Conservation (phyloP, 1,140 invertebrate species). For the Drosophila paulistorum region DNA sequence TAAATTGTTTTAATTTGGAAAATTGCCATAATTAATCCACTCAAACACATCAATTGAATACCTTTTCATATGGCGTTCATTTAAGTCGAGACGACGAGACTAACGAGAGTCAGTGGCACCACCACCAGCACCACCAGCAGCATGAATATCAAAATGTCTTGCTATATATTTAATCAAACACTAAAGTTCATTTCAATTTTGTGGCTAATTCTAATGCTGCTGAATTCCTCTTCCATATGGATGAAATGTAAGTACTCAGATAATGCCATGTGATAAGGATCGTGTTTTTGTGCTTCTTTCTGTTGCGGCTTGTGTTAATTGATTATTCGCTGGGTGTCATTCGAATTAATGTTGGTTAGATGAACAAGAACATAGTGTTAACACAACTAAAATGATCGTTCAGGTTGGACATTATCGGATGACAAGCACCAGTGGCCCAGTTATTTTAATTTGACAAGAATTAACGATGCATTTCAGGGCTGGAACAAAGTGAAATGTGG, state of each 20-base stretch:
- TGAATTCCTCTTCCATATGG: not conserved
- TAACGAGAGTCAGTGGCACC: conserved; percentile 35
- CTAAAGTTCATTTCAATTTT: not conserved
- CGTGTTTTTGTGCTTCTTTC: conserved; percentile 16
- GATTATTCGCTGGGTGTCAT: conserved; percentile 22
- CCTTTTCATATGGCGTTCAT: conserved; percentile 16
- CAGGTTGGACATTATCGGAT: conserved; percentile 50
- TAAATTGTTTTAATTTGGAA: conserved; percentile 56
- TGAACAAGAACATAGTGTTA: conserved; percentile 51
- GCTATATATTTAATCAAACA: not conserved
- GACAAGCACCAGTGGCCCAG: conserved; percentile 69
- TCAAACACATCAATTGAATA: conserved; percentile 20
- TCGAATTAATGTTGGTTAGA: conserved; percentile 46
- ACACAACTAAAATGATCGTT: conserved; percentile 30
- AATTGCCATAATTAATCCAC: conserved; percentile 69
- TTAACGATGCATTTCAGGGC: conserved; percentile 62
- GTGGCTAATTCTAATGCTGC: not conserved
- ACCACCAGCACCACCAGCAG: not conserved
- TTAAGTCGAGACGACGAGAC: conserved; percentile 35
- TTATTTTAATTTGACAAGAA: conserved; percentile 70
- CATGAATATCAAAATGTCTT: not conserved
- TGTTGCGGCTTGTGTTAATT: not conserved
- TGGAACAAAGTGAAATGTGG: not conserved
- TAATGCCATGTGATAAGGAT: conserved; percentile 43
- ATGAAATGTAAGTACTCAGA: conserved; percentile 34